Percentiles rank a stretch among this genome's conserved stretches.
phyloP scores from a whole-genome alignment of 2,797 vertebrate genomes.

The Etheostoma perlongum region DNA sequence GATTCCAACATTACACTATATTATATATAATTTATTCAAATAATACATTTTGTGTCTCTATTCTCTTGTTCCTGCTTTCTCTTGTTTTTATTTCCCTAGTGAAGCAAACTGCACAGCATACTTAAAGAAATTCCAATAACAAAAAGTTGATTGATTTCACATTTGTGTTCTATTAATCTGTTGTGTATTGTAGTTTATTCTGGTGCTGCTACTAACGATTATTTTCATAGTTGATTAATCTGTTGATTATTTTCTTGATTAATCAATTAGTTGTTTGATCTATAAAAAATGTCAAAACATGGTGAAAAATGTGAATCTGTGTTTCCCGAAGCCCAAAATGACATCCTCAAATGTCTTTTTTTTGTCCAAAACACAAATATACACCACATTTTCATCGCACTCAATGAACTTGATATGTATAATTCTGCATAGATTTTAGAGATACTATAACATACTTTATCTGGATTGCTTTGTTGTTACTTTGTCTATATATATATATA shows the following conservation, averaged over 20 bases:
- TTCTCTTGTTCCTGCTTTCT: background rate
- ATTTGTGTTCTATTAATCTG: background rate
- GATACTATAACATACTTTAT: background rate
- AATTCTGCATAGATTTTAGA: no score
- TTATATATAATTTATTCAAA: constrained; percentile 13
- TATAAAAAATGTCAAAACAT: no score
- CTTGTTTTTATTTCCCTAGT: background rate
- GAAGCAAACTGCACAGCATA: background rate
- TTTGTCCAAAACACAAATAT: no score
- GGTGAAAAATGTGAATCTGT: no score
- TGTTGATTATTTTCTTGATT: no score
- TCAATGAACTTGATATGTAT: no score
- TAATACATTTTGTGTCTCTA: background rate
- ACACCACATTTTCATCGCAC: background rate
- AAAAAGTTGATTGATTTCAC: background rate
- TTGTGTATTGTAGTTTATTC: background rate
- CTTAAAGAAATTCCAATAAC: background rate
- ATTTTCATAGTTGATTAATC: no score
- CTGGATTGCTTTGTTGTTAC: background rate
- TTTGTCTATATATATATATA: background rate
- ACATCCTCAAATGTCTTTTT: no score
- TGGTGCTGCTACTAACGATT: no score
- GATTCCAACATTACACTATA: constrained; percentile 13
- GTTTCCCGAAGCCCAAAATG: no score
- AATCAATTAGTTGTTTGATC: no score